Base-by-base conservation (phyloP, 2,888 invertebrate species). In the Athalia rosae region DNA sequence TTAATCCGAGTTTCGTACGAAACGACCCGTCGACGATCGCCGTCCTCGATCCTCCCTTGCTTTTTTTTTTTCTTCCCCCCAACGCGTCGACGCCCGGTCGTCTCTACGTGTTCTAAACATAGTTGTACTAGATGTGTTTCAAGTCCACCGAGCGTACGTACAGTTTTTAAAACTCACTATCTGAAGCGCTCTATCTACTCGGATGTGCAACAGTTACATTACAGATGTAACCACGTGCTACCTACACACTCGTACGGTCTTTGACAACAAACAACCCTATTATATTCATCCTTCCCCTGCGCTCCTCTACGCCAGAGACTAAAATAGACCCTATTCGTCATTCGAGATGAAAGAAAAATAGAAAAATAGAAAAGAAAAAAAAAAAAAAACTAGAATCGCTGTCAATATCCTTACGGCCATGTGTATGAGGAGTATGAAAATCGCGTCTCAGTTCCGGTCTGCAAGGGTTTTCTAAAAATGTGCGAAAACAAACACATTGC, bases 71-170 rank as follows among this genome's bases (percentile, higher is more conserved):
- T 53, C 9, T 7, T 9, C 53, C 9, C 53, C 53, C 53, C 7
- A 11, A 11, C n/a, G 53, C 9, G n/a, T 9, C 53, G 53, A 9
- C 53, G 9, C 53, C 53, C 53, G 7, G 58, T 58, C 43, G 58
- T 43, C 50, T 58, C 13, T 71, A 71, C 58, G 56, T 58, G 15
- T 71, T 71, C 58, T 71, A 58, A 71, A 71, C 71, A 45, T 71
- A 71, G 71, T 71, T 43, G n/a, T n/a, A 58, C 13, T 45, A 71
- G 71, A 71, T 71, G 71, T 71, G 58, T 71, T 71, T 58, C 41
- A 71, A 71, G 43, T 67, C 67, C 64, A 47, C 13, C 64, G 28
- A 6, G 48, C 6, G 8, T 13, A 4, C n/a, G 56, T 43, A 41
- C 53, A 53, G 64, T 64, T 64, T 64, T 64, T 28, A 9, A 13